Percentiles rank a stretch among this genome's conserved stretches.
Conservation (phyloP, 2,113 vertebrate species). For the Lanius ludovicianus region DNA sequence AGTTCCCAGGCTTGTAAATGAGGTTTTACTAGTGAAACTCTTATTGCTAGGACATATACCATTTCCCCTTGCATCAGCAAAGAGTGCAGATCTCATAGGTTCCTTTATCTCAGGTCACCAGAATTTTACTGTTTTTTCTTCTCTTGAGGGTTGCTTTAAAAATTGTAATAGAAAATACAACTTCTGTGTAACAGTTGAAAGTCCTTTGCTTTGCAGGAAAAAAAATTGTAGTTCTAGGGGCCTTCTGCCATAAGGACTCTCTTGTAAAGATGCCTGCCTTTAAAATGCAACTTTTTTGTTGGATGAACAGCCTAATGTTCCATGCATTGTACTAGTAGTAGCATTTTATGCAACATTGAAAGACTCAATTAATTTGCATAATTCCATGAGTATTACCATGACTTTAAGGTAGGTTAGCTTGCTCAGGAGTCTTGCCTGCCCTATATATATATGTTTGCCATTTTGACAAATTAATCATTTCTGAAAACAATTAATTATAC, state of each 20-base stretch:
- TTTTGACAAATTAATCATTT: constrained; percentile 97
- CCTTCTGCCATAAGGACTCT: constrained; percentile 81
- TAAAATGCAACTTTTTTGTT: constrained; percentile 88
- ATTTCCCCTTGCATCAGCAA: constrained; percentile 22
- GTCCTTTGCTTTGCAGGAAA: constrained; percentile 76
- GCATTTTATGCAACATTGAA: constrained; percentile 99
- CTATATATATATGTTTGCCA: constrained; percentile 80
- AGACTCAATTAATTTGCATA: constrained; percentile 99
- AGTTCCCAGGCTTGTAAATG: constrained; percentile 56
- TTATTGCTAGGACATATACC: constrained; percentile 41
- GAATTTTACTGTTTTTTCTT: constrained; percentile 45
- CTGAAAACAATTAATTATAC: constrained; percentile 98
- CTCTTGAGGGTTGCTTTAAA: constrained; percentile 67
- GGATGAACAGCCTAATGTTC: constrained; percentile 99
- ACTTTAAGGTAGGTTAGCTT: constrained; percentile 91
- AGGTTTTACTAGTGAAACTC: constrained; percentile 61
- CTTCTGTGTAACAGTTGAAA: constrained; percentile 72
- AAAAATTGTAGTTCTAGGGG: constrained; percentile 83
- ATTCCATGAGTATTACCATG: constrained; percentile 92
- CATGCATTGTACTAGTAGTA: constrained; percentile 95
- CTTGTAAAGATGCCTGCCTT: constrained; percentile 85
- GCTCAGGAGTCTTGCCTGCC: constrained; percentile 81
- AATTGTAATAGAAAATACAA: constrained; percentile 70
- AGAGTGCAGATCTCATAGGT: constrained; percentile 10
- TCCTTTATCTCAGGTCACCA: constrained; percentile 40